Evolutionary conservation across 2,888 invertebrate genomes (phyloP), one percentile per base, ranked within the genome.

Genomic region (Dione juno): DNA sequence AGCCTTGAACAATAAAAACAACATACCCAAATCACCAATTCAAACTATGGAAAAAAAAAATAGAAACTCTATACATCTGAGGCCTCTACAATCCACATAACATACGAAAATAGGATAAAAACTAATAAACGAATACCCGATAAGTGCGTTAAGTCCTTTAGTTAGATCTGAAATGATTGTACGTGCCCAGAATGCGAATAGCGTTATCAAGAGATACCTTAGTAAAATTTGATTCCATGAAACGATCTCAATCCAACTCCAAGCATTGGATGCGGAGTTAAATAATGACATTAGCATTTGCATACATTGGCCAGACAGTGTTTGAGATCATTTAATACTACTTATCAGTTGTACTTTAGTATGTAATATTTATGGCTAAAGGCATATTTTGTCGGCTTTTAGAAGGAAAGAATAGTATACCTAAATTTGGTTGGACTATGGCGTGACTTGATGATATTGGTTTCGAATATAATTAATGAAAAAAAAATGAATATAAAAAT

Each of bases 121-220:
- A 66, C 71, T 66, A 75, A 73, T 70, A 73, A 73, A 66, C 19
- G 67, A 73, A 71, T 69, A 73, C 37, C 52, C 73, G 73, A 72
- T 74, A 74, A 74, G 70, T 72, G 67, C 65, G 74, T 65, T 74
- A 72, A 74, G 74, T 70, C 70, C 73, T 65, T 74, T 70, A 68
- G 75, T 72, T 74, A 70, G 71, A 72, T 75, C 65, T 70, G 69
- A 58, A 75, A 72, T 67, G 73, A 63, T 68, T 19, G 71, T 69
- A 75, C 77, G 76, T 76, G 77, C 59, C 69, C 66, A 45, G 77
- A 76, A 77, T 77, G 67, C 76, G 70, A 74, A 77, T 63, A 64
- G 48, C 28, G 72, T 73, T 74, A 76, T 76, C 77, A 73, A 69
- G n/a, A n/a, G 74, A 76, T 72, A 74, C 72, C 72, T 70, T 66